phyloP scores from a whole-genome alignment of 1,140 invertebrate species.

The Zelostemma sp. region DNA sequence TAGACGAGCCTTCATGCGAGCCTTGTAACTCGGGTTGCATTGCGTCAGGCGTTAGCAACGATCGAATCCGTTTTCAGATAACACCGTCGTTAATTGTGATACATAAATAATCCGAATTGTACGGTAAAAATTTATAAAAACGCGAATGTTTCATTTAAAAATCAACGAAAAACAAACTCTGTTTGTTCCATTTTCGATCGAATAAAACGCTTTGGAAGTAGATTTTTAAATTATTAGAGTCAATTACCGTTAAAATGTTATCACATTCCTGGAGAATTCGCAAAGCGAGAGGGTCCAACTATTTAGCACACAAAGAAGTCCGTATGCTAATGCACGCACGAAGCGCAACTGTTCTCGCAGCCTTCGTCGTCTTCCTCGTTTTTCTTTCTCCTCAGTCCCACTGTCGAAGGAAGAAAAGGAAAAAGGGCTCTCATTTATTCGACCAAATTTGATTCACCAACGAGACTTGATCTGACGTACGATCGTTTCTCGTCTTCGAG shows the following conservation, averaged over 20 bases:
- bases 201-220: background rate
- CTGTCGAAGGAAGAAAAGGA: conserved; percentile 9
- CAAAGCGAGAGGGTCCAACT: conserved; percentile 22
- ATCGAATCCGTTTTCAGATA: conserved; percentile 1
- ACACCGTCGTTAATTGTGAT: background rate
- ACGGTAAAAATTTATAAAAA: background rate
- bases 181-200: too few relatives aligned
- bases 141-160: background rate
- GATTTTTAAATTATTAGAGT: background rate
- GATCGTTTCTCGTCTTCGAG: conserved; percentile 59
- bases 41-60: conserved; percentile 32
- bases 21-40: conserved; percentile 39
- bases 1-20: too few relatives aligned
- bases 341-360: conserved; percentile 63
- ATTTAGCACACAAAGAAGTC: conserved; percentile 65
- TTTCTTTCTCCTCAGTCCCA: conserved; percentile 10
- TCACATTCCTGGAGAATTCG: background rate
- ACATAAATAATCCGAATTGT: background rate
- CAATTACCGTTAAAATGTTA: background rate
- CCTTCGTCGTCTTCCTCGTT: conserved; percentile 27
- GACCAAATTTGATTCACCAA: conserved; percentile 64
- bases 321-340: conserved; percentile 64
- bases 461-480: conserved; percentile 62
- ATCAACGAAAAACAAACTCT: too few relatives aligned
- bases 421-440: conserved; percentile 53